These are phyloP conservation scores for Calosoma granatense DNA, from an alignment of 1,140 invertebrate species.

Conservation along the genomic window DNA sequence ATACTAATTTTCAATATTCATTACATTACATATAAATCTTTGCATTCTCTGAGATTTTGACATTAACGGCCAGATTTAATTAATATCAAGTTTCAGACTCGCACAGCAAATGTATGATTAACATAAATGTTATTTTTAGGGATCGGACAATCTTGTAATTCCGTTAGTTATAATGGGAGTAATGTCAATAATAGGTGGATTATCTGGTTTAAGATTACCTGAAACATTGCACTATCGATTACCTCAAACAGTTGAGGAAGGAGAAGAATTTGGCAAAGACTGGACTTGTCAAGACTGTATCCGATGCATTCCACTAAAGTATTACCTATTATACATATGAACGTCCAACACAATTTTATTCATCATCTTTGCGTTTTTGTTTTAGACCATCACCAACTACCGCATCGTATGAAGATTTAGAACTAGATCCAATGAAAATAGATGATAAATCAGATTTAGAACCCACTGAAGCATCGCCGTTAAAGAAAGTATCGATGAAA, in stretches of 20 bases:
- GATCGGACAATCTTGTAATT: constrained; percentile 69
- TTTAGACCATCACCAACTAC: constrained; percentile 32
- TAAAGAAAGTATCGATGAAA: constrained; percentile 45
- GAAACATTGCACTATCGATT: constrained; percentile 70
- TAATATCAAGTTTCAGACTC: no score
- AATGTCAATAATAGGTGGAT: constrained; percentile 65
- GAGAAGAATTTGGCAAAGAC: constrained; percentile 78
- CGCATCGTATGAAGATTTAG: constrained; percentile 50
- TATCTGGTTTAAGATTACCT: constrained; percentile 66
- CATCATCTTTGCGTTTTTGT: no score
- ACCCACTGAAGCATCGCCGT: constrained; percentile 30
- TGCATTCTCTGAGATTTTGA: neutral
- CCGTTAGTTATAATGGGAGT: constrained; percentile 71
- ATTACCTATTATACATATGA: constrained; percentile 21
- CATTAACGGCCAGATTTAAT: no score
- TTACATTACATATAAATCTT: no score
- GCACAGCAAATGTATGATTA: neutral
- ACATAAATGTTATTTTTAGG: constrained; percentile 39
- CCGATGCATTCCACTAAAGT: constrained; percentile 53
- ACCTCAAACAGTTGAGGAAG: constrained; percentile 76
- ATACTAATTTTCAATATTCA: no score
- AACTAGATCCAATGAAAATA: constrained; percentile 35
- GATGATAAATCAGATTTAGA: constrained; percentile 11
- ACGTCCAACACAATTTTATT: constrained; percentile 11
- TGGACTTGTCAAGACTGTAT: constrained; percentile 64